These are phyloP conservation scores for Arrhamphus sclerolepis DNA, from an alignment of 2,797 vertebrate genomes.

Conservation along the genomic window DNA sequence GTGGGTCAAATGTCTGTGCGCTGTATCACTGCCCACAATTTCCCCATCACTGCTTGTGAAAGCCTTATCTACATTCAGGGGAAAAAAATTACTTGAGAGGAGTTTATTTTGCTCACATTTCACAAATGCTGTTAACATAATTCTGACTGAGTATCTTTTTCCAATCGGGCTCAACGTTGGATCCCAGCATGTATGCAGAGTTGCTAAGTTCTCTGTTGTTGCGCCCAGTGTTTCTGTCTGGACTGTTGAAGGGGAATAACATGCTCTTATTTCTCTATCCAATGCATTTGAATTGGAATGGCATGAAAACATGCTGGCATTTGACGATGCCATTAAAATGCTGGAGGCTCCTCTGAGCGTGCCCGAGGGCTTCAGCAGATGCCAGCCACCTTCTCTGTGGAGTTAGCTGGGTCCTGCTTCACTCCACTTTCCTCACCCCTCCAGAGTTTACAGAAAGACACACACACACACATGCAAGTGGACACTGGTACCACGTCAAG, in stretches of 20 bases:
- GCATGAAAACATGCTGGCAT: conserved; percentile 86
- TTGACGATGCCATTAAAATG: conserved; percentile 87
- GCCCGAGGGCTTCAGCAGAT: conserved; percentile 83
- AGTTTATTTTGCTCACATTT: conserved; percentile 22
- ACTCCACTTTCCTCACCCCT: conserved; percentile 70
- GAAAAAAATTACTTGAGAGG: not conserved
- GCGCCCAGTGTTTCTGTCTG: conserved; percentile 74
- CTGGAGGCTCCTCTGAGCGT: conserved; percentile 85
- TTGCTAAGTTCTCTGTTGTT: conserved; percentile 71
- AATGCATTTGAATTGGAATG: conserved; percentile 83
- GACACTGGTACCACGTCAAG: conserved; percentile 47
- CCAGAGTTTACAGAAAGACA: conserved; percentile 50
- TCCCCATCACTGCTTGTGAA: conserved; percentile 25
- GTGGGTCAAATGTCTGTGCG: not conserved
- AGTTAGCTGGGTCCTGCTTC: conserved; percentile 70
- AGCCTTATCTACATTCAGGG: conserved; percentile 28
- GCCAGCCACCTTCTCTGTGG: conserved; percentile 79
- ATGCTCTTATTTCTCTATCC: conserved; percentile 80
- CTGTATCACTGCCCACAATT: not conserved
- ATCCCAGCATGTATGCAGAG: conserved; percentile 69
- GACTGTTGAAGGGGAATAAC: conserved; percentile 77
- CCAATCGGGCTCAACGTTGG: conserved; percentile 69
- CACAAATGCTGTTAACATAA: conserved; percentile 44
- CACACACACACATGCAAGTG: conserved; percentile 35
- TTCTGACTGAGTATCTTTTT: conserved; percentile 54